phyloP scores from a whole-genome alignment of 1,140 invertebrate species.

The Zaprionus ornatus region DNA sequence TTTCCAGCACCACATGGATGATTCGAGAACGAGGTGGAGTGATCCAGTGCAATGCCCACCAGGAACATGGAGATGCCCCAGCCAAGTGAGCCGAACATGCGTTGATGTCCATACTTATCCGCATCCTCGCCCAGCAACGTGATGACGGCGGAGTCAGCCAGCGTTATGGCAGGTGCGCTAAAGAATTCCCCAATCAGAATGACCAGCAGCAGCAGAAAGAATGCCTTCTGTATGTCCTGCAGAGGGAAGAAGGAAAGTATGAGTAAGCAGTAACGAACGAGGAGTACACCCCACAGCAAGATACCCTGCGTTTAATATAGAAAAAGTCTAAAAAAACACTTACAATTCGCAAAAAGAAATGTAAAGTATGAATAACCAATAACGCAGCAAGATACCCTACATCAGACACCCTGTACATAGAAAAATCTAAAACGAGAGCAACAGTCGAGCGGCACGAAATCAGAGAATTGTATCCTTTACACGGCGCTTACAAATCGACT shows the following conservation, averaged over 20 bases:
- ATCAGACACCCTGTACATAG: too few relatives aligned
- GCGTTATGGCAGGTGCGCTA: constrained; percentile 96
- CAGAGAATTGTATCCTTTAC: too few relatives aligned
- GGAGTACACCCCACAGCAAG: too few relatives aligned
- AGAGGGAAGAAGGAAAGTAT: background rate
- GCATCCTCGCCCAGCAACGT: constrained; percentile 96
- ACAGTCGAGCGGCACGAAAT: too few relatives aligned
- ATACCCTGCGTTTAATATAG: too few relatives aligned
- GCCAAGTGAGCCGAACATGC: constrained; percentile 99
- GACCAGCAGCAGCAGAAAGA: constrained; percentile 96
- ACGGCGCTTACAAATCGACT: too few relatives aligned
- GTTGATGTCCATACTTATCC: constrained; percentile 96
- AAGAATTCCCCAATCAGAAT: constrained; percentile 99
- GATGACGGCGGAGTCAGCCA: constrained; percentile 98
- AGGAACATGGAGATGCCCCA: constrained; percentile 99
- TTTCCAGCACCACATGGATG: constrained; percentile 95
- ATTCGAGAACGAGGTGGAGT: constrained; percentile 94
- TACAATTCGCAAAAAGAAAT: too few relatives aligned
- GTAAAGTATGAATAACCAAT: too few relatives aligned
- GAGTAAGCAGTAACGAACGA: too few relatives aligned
- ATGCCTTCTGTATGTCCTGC: constrained; percentile 97
- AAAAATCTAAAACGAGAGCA: too few relatives aligned
- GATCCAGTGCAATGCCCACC: constrained; percentile 98
- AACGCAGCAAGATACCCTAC: too few relatives aligned
- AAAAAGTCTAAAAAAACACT: too few relatives aligned